Evolutionary conservation across 2,113 vertebrate genomes (phyloP).

Genomic region (Tamias sibiricus): DNA sequence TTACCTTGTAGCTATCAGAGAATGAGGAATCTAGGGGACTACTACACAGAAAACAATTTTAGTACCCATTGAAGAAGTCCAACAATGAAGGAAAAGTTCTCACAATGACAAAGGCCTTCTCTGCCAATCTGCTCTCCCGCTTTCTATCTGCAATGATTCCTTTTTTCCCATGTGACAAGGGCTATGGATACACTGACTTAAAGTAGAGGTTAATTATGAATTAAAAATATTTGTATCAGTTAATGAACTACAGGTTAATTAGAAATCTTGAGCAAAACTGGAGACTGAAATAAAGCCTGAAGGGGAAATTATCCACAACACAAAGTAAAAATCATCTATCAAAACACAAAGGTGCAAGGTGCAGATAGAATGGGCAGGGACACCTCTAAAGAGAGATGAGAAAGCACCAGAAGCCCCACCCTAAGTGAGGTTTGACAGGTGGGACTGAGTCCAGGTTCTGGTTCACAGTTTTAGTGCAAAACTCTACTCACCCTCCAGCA

Average conservation of each 20-base stretch:
- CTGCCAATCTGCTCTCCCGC: not conserved
- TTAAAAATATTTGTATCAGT: not conserved
- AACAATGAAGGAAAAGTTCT: not conserved
- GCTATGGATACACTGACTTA: not conserved
- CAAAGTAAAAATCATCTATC: not conserved
- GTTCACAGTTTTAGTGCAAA: not conserved
- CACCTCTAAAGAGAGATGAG: not conserved
- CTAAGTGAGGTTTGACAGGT: not conserved
- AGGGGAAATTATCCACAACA: not conserved
- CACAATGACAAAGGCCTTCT: not conserved
- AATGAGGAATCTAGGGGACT: not conserved
- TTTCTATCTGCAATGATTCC: not conserved
- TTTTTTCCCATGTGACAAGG: not conserved
- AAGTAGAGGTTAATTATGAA: not conserved
- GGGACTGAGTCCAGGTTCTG: not conserved
- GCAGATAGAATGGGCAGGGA: fast-evolving
- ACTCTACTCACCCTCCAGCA: not conserved
- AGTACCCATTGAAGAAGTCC: not conserved
- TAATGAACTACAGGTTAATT: not conserved
- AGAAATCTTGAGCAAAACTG: not conserved
- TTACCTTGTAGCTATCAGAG: too few relatives aligned
- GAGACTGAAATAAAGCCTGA: not conserved
- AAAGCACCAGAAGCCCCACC: not conserved
- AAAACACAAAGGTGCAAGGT: not conserved
- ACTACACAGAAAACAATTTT: not conserved